Percentiles rank a stretch among this genome's conserved stretches.
Conservation (phyloP, 1,140 invertebrate species). For the Drosophila melanica region DNA sequence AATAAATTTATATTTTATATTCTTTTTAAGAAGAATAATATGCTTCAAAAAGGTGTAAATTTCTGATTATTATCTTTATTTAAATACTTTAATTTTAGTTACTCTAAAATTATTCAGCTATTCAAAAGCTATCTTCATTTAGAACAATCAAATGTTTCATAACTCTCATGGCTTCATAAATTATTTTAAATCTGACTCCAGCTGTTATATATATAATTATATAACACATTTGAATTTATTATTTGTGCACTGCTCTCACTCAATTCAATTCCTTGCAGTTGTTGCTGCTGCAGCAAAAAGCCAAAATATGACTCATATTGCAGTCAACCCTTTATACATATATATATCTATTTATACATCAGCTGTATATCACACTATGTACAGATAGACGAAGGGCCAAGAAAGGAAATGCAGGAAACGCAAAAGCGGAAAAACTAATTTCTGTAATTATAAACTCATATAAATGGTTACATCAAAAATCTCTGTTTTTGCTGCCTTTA, state of each 20-base stretch:
- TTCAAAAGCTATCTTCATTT: neutral
- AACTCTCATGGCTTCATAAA: too few species aligned
- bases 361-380: neutral
- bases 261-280: neutral
- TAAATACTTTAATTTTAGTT: too few species aligned
- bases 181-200: neutral
- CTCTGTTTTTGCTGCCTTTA: constrained; percentile 55
- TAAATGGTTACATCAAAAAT: constrained; percentile 72
- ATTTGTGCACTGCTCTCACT: too few species aligned
- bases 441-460: constrained; percentile 84
- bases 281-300: constrained; percentile 3
- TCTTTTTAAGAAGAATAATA: too few species aligned
- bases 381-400: neutral
- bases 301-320: constrained; percentile 38
- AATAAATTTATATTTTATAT: too few species aligned
- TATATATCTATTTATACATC: neutral
- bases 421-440: constrained; percentile 69
- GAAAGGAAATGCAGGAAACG: constrained; percentile 4
- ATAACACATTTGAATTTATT: neutral
- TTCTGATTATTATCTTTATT: neutral
- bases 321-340: neutral
- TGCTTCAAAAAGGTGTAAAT: neutral
- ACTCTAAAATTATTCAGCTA: neutral
- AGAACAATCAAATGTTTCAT: neutral
- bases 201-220: neutral